Evolutionary conservation across 2,888 invertebrate species (phyloP).

Genomic region (Oconnorella tubifera): DNA sequence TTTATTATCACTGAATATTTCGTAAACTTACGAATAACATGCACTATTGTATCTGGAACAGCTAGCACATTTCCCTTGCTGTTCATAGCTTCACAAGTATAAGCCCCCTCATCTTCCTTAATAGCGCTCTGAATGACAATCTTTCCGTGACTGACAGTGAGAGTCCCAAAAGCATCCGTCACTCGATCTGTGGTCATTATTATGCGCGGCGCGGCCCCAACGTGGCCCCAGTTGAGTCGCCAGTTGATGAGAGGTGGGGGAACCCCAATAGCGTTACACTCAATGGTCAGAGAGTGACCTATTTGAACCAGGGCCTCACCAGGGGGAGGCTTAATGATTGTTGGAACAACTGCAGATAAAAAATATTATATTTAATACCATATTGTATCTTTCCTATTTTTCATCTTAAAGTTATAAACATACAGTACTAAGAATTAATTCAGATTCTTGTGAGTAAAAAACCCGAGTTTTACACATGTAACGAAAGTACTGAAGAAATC

Average conservation of each 20-base stretch:
- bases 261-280: slow-evolving; percentile 81
- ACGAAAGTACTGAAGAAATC: too few species aligned
- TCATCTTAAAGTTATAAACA: too few species aligned
- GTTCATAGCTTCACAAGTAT: slow-evolving; percentile 95
- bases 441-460: too few species aligned
- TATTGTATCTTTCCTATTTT: too few species aligned
- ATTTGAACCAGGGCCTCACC: slow-evolving; percentile 67
- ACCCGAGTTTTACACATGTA: too few species aligned
- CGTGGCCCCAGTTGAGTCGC: slow-evolving; percentile 89
- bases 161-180: not conserved
- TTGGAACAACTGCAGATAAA: slow-evolving; percentile 15
- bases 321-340: slow-evolving; percentile 62
- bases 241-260: slow-evolving; percentile 88
- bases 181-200: slow-evolving; percentile 30
- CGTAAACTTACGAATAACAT: slow-evolving; percentile 62
- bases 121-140: slow-evolving; percentile 40
- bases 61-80: slow-evolving; percentile 79
- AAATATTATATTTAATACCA: too few species aligned
- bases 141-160: slow-evolving; percentile 10
- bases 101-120: slow-evolving; percentile 68
- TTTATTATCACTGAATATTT: too few species aligned
- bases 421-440: too few species aligned
- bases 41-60: slow-evolving; percentile 81
- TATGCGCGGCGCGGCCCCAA: slow-evolving; percentile 42
- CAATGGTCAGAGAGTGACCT: slow-evolving; percentile 73